Conservation (phyloP, 2,888 invertebrate genomes). For the Agrochola macilenta region DNA sequence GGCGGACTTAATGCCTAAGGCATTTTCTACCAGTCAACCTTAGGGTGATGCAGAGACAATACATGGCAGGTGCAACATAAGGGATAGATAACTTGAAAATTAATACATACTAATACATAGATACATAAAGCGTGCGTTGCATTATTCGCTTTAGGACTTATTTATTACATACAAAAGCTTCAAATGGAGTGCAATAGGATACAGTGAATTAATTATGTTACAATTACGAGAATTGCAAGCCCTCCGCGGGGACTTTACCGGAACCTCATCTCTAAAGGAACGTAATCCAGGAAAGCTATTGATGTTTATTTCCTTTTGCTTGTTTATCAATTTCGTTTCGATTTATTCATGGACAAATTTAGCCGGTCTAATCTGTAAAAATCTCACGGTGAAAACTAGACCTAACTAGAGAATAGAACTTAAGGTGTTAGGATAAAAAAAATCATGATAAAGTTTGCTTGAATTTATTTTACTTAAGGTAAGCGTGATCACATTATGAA, state of each 20-base stretch:
- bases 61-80: no score
- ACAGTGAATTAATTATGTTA: slow-evolving; percentile 46
- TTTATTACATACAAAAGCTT: slow-evolving; percentile 15
- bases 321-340: slow-evolving; percentile 2
- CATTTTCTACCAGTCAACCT: no score
- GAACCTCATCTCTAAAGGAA: slow-evolving; percentile 28
- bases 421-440: neutral
- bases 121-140: no score
- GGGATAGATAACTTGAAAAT: no score
- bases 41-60: no score
- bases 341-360: neutral
- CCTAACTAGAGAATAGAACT: no score
- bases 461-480: neutral
- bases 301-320: slow-evolving; percentile 21
- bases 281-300: slow-evolving; percentile 22
- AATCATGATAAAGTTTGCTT: neutral
- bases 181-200: slow-evolving; percentile 33
- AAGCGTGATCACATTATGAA: neutral
- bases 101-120: no score
- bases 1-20: no score
- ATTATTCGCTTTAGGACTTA: slow-evolving; percentile 3
- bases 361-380: no score
- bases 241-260: slow-evolving; percentile 44
- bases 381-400: no score
- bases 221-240: slow-evolving; percentile 44